A percentile compares a stretch with the other conserved stretches of the same genome.
phyloP scores from a whole-genome alignment of 2,888 invertebrate genomes.

The Lacanobia wlatinum region DNA sequence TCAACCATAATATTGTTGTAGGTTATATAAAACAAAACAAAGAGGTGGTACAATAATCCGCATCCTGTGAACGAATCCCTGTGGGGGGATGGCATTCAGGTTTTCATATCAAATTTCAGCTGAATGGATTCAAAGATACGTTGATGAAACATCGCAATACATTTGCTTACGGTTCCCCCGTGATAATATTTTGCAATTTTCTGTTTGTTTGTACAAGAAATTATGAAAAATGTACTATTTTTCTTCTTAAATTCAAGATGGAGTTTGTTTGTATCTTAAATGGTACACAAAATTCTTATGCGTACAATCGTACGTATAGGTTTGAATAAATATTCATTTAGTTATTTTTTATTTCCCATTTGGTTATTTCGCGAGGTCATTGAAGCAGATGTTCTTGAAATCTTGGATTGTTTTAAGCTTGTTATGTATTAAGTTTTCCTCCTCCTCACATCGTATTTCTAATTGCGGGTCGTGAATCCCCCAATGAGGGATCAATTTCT shows the following conservation, averaged over 20 bases:
- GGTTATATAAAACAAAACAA: conserved; percentile 40
- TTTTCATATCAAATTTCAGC: conserved; percentile 71
- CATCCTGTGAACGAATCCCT: conserved; percentile 45
- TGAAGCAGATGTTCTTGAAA: neutral
- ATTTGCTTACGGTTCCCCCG: conserved; percentile 54
- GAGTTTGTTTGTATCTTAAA: conserved; percentile 31
- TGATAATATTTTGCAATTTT: conserved; percentile 46
- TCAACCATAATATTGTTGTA: neutral
- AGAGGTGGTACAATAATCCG: conserved; percentile 11
- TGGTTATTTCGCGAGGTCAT: no score
- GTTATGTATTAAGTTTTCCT: no score
- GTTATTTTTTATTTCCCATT: no score
- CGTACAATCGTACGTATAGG: no score
- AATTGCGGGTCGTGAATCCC: no score
- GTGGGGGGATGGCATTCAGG: conserved; percentile 48
- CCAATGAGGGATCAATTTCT: no score
- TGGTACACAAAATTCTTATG: conserved; percentile 15
- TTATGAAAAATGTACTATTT: conserved; percentile 42
- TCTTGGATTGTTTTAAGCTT: neutral
- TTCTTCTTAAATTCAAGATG: conserved; percentile 32
- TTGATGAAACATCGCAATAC: conserved; percentile 74
- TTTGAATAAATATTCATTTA: neutral
- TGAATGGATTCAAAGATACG: conserved; percentile 77
- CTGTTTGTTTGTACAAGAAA: conserved; percentile 44
- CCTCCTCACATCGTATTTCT: no score